Evolutionary conservation across 2,113 vertebrate species (phyloP), one percentile per base, ranked within the genome.

Genomic region (Geothlypis trichas): DNA sequence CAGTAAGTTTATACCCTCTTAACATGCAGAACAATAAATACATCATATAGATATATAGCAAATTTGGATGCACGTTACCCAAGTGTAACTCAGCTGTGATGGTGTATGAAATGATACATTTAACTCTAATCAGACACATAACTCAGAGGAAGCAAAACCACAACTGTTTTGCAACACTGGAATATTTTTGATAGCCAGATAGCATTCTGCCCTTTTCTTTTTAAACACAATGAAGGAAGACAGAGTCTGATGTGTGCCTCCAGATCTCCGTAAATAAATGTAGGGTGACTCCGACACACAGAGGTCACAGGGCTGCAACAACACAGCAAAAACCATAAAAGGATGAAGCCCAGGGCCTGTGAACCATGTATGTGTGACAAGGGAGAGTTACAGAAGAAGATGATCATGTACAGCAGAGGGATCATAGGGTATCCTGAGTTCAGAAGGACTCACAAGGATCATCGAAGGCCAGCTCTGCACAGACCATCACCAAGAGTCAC

Each of bases 1-100:
- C 33, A 67, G 62, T 88, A 89, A 96, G 59, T 78, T 83, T 96
- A 86, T 89, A 41, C 9, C 33, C 14, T 86, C 72, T 59, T 69
- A 86, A 93, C 77, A 94, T 52, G 75, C 80, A 84, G 54, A 95
- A 85, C 3, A 8, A 83, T 72, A 94, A 95, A 94, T 78, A 79
- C 30, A 80, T 84, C 80, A 51, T 78, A 57, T 20, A 78, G 58
- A 71, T 39, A 63, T 7, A 62, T 31, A 81, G 68, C 24, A 87
- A 69, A 96, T 63, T 52, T 81, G 58, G 63, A 93, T 57, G 57
- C 39, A 47, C 3, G 2, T 68, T 85, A 83, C 89, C 63, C 59
- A 80, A 66, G 59, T 23, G 59, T 65, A 95, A 72, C 47, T 89
- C 67, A 55, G 77, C 57, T 93, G 85, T 71, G 86, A 33, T 44